Base-by-base conservation (phyloP, 2,797 vertebrate genomes). In the Sebastes miniatus region DNA sequence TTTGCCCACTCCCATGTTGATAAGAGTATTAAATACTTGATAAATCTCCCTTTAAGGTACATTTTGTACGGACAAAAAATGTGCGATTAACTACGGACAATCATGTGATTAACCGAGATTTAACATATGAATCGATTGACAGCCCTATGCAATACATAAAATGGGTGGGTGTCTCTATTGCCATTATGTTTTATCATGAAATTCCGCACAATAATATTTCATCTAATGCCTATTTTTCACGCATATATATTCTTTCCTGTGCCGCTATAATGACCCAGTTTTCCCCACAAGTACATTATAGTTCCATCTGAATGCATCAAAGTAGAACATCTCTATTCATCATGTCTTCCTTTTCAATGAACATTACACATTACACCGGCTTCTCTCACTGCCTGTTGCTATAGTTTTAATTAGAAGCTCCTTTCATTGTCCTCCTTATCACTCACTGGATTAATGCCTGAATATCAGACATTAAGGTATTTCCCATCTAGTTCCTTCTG, bases 401-500 rank as follows among this genome's bases (percentile, higher is more conserved):
- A 24, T 29, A 22, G n/a, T 71, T 73, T 79, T 61, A 68, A 52
- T 69, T 39, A 61, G 52, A 73, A 58, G n/a, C 36, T 62, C 34
- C 8, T 68, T 80, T 69, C 43, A 70, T 59, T 20, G n/a, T 22
- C 59, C 63, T n/a, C 47, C 50, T 73, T 71, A 43, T 80, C 66
- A 39, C 77, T 73, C 14, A 27, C 58, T 31, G 43, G 72, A 79
- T 69, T 69, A 76, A 24, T 54, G 39, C 63, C 64, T 75, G 70
- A 63, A 64, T 68, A 79, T 70, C 57, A 80, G 24, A 58, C 67
- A 62, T 70, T 22, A 69, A 69, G 58, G 66, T 65, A 31, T 74
- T 80, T 73, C 76, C 72, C 59, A 54, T 74, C 62, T 11, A n/a
- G 12, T 24, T 74, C 81, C 78, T 32, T 69, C 78, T 85, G 69